Conservation (phyloP, 2,888 invertebrate species). For the Chrysolina americana region DNA sequence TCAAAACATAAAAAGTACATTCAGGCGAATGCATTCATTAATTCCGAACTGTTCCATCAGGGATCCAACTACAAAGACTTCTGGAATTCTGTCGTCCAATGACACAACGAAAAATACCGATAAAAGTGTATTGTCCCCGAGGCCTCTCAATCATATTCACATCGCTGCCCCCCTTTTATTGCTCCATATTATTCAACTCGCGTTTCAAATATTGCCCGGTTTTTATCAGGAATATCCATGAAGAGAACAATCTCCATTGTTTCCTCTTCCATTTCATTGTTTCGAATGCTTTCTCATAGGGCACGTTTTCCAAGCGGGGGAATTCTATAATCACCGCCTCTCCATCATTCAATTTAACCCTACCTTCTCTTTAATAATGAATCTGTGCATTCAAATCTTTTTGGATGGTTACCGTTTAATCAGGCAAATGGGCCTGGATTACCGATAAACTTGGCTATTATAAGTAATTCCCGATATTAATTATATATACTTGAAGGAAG, state of each 20-base stretch:
- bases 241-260: slow-evolving; percentile 20
- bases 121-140: not conserved
- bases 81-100: not conserved
- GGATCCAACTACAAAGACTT: not conserved
- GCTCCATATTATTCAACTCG: slow-evolving; percentile 3
- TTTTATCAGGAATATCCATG: not conserved
- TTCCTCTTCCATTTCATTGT: slow-evolving; percentile 7
- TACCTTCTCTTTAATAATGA: slow-evolving; percentile 26
- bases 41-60: not conserved
- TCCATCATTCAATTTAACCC: slow-evolving; percentile 19
- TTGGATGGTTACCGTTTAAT: slow-evolving; percentile 45
- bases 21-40: not conserved
- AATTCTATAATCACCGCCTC: not conserved
- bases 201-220: not conserved
- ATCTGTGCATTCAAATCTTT: slow-evolving; percentile 37
- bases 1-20: too few species aligned
- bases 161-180: not conserved
- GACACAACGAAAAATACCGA: not conserved
- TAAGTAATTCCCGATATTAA: slow-evolving; percentile 46
- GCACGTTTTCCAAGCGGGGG: not conserved
- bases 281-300: not conserved
- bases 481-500: slow-evolving; percentile 41
- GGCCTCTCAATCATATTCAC: not conserved
- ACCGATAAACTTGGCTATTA: slow-evolving; percentile 42
- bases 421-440: slow-evolving; percentile 45